Conservation (phyloP, 2,797 vertebrate genomes). For the Echeneis naucrates region DNA sequence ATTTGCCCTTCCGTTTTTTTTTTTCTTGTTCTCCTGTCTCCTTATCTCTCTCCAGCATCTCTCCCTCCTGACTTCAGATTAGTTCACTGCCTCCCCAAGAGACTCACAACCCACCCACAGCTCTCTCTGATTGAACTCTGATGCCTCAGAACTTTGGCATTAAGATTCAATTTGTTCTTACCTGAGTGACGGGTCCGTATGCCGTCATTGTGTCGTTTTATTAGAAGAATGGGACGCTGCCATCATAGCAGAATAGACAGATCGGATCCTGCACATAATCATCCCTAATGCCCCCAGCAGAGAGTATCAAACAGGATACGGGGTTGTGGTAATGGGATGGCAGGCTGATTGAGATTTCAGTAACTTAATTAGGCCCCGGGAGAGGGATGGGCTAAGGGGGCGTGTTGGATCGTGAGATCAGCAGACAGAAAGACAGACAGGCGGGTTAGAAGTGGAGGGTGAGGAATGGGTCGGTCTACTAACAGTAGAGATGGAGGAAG, state of each 20-base stretch:
- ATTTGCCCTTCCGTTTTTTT: constrained; percentile 18
- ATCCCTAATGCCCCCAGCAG: constrained; percentile 73
- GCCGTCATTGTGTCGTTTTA: constrained; percentile 55
- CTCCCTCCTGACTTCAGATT: constrained; percentile 51
- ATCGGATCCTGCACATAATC: constrained; percentile 57
- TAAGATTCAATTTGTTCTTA: constrained; percentile 70
- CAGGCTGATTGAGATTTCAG: constrained; percentile 79
- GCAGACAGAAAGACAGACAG: constrained; percentile 35
- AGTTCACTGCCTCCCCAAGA: constrained; percentile 58
- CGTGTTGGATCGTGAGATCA: constrained; percentile 32
- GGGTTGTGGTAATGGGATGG: constrained; percentile 69
- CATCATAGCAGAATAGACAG: constrained; percentile 19
- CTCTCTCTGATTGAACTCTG: constrained; percentile 52
- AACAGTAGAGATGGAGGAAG: constrained; percentile 15
- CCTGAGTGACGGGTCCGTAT: constrained; percentile 55
- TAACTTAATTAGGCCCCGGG: constrained; percentile 78
- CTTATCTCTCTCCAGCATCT: constrained; percentile 21
- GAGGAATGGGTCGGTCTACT: constrained; percentile 25
- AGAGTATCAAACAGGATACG: constrained; percentile 64
- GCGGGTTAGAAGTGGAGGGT: constrained; percentile 35
- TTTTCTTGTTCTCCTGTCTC: neutral
- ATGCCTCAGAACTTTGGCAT: constrained; percentile 51
- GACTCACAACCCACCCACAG: constrained; percentile 53
- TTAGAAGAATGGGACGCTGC: constrained; percentile 23
- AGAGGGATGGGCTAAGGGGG: constrained; percentile 67